Evolutionary conservation across 2,797 vertebrate genomes (phyloP), one percentile per base, ranked within the genome.

Genomic region (Melanotaenia maccullochi): DNA sequence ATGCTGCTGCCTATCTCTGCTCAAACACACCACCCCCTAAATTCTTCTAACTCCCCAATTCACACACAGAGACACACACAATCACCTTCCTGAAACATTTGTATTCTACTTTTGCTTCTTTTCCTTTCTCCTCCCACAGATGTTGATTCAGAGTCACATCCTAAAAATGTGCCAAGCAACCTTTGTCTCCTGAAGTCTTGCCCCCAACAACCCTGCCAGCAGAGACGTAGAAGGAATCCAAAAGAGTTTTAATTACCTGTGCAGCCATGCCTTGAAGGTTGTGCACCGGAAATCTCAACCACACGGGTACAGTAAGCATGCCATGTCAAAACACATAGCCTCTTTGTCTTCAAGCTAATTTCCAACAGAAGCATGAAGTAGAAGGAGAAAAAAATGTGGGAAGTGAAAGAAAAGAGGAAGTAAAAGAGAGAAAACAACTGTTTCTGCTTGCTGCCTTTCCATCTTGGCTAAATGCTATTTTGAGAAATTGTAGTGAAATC

Each of bases 221-320:
- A 68, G 72, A 87, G 81, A 89, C 87, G 88, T 79, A 89, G 71
- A 88, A 89, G 84, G 82, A 88, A 86, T 87, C 85, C 83, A 91
- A 91, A 91, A 89, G 81, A 87, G 87, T 79, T 92, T 93, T 93
- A 93, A 94, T 93, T 92, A 94, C 92, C 92, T 91, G 92, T 87
- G 86, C 90, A 90, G 89, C 88, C 86, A 87, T 85, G 89, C 90
- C 92, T 89, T 75, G 81, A 81, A 89, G 91, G 90, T 88, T 78
- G 62, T 81, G 86, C 87, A 87, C 83, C 85, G 87, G 90, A 93
- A 93, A 90, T 90, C 88, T 87, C 88, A 89, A 78, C 71, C 87
- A 84, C 77, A 78, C 67, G 33, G 71, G 68, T 79, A 87, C 86
- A 88, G 89, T 85, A 77, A 81, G 85, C 86, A 68, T 84, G 82